Evolutionary conservation across 1,140 invertebrate species (phyloP).

Genomic region (Rhysida immarginata): DNA sequence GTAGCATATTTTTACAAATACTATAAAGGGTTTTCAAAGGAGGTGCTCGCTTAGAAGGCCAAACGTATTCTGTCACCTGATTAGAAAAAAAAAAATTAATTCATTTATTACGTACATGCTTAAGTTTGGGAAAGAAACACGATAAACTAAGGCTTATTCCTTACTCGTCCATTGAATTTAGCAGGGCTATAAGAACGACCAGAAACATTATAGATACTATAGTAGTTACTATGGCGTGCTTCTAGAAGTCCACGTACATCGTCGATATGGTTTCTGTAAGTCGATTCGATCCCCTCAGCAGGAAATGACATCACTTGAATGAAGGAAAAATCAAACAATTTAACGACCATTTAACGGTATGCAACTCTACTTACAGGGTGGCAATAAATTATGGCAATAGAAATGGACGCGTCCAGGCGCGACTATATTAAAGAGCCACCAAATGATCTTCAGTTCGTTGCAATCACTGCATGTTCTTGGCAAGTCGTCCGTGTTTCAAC

Average conservation of each 20-base stretch:
- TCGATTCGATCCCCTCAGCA: constrained; percentile 81
- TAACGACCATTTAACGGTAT: no score
- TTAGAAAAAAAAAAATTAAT: constrained; percentile 16
- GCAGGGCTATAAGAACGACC: constrained; percentile 42
- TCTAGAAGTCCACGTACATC: constrained; percentile 53
- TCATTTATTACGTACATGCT: no score
- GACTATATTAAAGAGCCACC: no score
- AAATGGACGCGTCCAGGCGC: no score
- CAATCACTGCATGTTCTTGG: no score
- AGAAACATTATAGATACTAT: constrained; percentile 67
- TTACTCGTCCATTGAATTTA: constrained; percentile 35
- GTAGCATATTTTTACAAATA: constrained; percentile 72
- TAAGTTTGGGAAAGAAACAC: no score
- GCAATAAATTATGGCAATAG: no score
- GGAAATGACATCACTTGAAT: constrained; percentile 90
- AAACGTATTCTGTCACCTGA: constrained; percentile 38
- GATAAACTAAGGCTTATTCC: no score
- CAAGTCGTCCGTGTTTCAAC: no score
- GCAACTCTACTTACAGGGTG: no score
- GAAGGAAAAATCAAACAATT: no score
- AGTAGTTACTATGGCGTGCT: constrained; percentile 47
- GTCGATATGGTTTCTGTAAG: constrained; percentile 83
- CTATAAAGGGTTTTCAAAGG: constrained; percentile 58
- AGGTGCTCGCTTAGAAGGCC: constrained; percentile 51
- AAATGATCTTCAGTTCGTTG: no score